Evolutionary conservation across 2,113 vertebrate genomes (phyloP).

Genomic region (Theristicus caerulescens): DNA sequence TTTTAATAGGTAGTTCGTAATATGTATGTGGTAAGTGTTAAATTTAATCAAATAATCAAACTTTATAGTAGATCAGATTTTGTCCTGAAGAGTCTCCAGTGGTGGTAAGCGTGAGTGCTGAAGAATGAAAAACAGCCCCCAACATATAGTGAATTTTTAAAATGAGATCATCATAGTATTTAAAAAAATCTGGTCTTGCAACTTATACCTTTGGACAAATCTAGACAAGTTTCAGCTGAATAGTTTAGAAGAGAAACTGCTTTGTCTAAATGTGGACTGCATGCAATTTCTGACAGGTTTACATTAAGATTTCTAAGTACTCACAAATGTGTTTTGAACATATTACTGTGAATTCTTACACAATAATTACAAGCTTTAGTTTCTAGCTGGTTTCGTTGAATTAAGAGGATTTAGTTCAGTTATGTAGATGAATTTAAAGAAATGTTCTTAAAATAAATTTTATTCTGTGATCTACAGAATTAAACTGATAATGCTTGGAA

Average conservation of each 20-base stretch:
- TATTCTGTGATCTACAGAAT: not conserved
- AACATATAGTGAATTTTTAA: not conserved
- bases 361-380: not conserved
- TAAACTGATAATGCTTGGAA: not conserved
- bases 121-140: not conserved
- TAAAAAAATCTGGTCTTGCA: conserved; percentile 38
- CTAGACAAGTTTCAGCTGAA: conserved; percentile 24
- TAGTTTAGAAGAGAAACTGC: not conserved
- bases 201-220: conserved; percentile 26
- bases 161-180: conserved; percentile 30
- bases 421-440: not conserved
- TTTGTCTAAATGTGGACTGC: not conserved
- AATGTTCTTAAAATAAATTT: not conserved
- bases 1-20: not conserved
- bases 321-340: not conserved
- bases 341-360: not conserved
- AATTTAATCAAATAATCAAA: not conserved
- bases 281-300: not conserved
- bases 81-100: not conserved
- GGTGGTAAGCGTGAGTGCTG: not conserved
- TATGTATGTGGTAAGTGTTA: not conserved
- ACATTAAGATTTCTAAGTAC: not conserved
- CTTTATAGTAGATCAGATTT: not conserved
- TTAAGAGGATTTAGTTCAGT: not conserved
- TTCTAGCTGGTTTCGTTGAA: not conserved